A percentile compares a stretch with the other conserved stretches of the same genome.
Evolutionary conservation across 2,113 vertebrate genomes (phyloP).

Genomic region (Jacana jacana): DNA sequence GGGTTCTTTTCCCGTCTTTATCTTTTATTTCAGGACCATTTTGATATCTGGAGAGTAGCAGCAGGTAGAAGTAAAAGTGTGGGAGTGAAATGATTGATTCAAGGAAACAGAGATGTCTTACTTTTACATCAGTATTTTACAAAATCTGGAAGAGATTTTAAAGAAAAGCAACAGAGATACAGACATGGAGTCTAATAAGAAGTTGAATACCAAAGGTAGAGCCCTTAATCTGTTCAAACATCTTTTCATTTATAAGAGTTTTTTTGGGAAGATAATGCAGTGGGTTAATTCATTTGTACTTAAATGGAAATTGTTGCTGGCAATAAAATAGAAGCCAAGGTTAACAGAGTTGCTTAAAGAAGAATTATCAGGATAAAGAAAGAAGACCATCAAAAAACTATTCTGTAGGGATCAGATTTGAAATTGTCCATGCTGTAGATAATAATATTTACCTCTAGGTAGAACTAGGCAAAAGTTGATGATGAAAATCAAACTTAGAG

Average conservation of each 20-base stretch:
- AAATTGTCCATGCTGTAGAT: background rate
- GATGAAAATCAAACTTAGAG: background rate
- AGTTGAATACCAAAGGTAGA: background rate
- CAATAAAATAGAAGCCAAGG: background rate
- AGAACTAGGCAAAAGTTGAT: background rate
- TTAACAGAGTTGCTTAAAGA: background rate
- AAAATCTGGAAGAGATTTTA: background rate
- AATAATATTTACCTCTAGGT: background rate
- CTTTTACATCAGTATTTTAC: background rate
- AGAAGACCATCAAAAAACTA: background rate
- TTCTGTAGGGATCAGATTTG: background rate
- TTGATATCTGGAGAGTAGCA: background rate
- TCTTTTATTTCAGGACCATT: background rate
- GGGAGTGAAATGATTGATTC: background rate
- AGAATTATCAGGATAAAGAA: background rate
- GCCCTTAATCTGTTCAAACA: background rate
- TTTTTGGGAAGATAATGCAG: background rate
- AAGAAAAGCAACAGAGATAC: background rate
- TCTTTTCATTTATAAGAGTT: background rate
- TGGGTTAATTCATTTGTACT: background rate
- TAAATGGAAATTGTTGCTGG: background rate
- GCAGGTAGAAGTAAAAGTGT: background rate
- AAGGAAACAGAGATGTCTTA: background rate
- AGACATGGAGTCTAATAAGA: background rate
- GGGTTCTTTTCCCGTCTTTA: fast-evolving